Base-by-base conservation (phyloP, 2,888 invertebrate genomes). In the Erebia epiphron region DNA sequence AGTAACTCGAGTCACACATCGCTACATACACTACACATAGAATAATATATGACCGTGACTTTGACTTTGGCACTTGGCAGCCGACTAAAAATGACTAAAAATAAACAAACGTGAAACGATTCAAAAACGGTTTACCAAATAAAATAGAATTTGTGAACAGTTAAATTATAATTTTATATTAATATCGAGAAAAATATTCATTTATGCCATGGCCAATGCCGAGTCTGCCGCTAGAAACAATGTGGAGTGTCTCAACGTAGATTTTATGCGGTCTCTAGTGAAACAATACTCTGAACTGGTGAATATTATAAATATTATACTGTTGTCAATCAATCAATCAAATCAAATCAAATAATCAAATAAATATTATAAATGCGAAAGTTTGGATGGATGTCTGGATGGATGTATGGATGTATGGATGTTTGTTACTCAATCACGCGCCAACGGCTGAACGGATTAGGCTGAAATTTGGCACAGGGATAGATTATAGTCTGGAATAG, bases 241-340 rank as follows among this genome's bases (percentile, higher is more conserved):
- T 73, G 73, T 82, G 54, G 89, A 91, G 67, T 81, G 82, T 68
- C 79, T 92, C 68, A 92, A 92, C 76, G 86, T 92, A 57, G 92
- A 92, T 76, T 90, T 87, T 75, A 91, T 92, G 89, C 83, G 93
- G n/a, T 92, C 89, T 64, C 83, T 93, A 68, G 93, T 94, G 41
- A 92, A 93, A 74, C 93, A 94, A 75, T 94, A 93, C 75, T 89
- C 92, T 16, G 93, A 93, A 87, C 79, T 94, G 84, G 94, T 93
- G 83, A 86, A 78, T 57, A 26, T 11, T 9, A 10, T 8, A 18
- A 18, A 10, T 54, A 16, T 2, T 18, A 16, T 54, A 5, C 11
- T 11, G 80, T 43, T 60, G n/a, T n/a, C n/a, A n/a, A n/a, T n/a
- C n/a, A n/a, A n/a, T n/a, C n/a, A n/a, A n/a, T n/a, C n/a, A n/a